phyloP scores from a whole-genome alignment of 2,113 vertebrate species.

The Orthonyx spaldingii region DNA sequence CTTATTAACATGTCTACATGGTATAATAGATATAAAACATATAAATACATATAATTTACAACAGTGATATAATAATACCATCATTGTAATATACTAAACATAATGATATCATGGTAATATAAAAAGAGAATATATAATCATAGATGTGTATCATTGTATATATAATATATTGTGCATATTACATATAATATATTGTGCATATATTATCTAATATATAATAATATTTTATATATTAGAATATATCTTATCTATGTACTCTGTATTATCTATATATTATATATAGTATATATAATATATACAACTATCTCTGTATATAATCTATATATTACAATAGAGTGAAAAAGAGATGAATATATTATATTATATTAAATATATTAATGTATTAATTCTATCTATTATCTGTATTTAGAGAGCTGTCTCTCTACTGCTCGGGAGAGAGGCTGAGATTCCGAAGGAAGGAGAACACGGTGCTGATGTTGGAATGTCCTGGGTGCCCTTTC shows the following conservation, averaged over 20 bases:
- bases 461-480: accelerated
- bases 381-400: too few species aligned
- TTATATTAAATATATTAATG: too few species aligned
- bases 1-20: not conserved
- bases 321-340: too few species aligned
- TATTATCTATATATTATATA: too few species aligned
- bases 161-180: not conserved
- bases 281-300: not conserved
- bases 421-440: accelerated
- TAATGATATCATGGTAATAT: not conserved
- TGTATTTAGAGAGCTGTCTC: not conserved
- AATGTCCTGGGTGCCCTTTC: not conserved
- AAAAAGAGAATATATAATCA: not conserved
- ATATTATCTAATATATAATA: not conserved
- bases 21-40: not conserved
- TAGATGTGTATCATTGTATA: not conserved
- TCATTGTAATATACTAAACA: not conserved
- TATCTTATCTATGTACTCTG: not conserved
- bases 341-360: not conserved
- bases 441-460: not conserved
- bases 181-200: not conserved
- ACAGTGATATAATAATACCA: not conserved
- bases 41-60: accelerated
- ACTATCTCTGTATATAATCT: not conserved
- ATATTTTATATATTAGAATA: not conserved